Evolutionary conservation across 2,113 vertebrate genomes (phyloP).

Genomic region (Oryzias javanicus): DNA sequence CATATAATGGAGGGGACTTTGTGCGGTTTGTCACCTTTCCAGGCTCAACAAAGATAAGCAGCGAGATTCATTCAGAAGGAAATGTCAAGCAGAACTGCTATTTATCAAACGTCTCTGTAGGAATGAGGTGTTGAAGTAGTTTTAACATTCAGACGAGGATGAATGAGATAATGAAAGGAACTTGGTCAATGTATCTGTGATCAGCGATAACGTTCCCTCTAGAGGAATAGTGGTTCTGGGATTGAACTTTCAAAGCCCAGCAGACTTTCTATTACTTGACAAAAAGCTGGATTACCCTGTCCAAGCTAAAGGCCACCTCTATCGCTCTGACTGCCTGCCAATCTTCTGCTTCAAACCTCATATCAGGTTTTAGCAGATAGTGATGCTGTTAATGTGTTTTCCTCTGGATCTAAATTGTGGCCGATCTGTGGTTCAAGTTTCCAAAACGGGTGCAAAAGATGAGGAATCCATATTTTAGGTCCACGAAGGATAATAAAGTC

Average conservation of each 20-base stretch:
- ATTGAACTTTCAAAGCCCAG: conserved; percentile 48
- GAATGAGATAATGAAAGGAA: conserved; percentile 58
- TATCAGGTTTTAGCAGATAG: conserved; percentile 49
- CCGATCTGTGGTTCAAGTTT: conserved; percentile 44
- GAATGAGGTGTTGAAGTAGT: conserved; percentile 21
- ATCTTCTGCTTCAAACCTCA: conserved; percentile 54
- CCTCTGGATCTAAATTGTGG: conserved; percentile 41
- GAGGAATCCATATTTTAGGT: conserved; percentile 23
- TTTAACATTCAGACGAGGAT: conserved; percentile 55
- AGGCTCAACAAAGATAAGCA: conserved; percentile 24
- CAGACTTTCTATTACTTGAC: conserved; percentile 59
- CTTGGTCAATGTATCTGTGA: conserved; percentile 58
- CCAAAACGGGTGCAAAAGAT: conserved; percentile 44
- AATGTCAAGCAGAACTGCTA: conserved; percentile 60
- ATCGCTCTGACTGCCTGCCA: conserved; percentile 60
- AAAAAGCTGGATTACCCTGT: conserved; percentile 69
- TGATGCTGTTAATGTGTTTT: conserved; percentile 45
- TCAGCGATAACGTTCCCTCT: conserved; percentile 55
- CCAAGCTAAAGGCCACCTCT: conserved; percentile 64
- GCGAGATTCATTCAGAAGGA: conserved; percentile 37
- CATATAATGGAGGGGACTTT: conserved; percentile 2
- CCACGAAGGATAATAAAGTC: too few relatives aligned
- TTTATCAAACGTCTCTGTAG: conserved; percentile 44
- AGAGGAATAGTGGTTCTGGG: conserved; percentile 58
- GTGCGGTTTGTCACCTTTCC: conserved; percentile 10